A percentile compares a stretch with the other conserved stretches of the same genome.
These are phyloP conservation scores for Anser cygnoides DNA, from an alignment of 2,113 vertebrate species.

Conservation along the genomic window DNA sequence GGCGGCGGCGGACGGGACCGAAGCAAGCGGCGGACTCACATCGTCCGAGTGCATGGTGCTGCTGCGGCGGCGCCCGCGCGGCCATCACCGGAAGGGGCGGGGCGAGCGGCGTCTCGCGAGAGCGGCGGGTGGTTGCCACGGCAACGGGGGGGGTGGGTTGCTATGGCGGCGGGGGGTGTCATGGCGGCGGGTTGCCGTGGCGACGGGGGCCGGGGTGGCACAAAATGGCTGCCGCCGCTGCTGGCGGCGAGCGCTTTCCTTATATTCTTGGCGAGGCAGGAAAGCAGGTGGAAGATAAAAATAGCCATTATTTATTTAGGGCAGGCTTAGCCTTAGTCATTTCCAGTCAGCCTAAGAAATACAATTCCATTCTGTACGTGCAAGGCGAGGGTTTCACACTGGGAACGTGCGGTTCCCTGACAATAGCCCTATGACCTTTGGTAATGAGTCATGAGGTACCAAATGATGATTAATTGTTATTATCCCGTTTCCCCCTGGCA, in stretches of 20 bases:
- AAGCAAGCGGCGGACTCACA: neutral
- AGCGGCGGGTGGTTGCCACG: too few relatives aligned
- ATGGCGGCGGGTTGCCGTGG: too few relatives aligned
- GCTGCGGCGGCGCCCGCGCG: too few relatives aligned
- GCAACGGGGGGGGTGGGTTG: too few relatives aligned
- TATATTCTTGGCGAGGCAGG: neutral
- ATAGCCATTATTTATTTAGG: neutral
- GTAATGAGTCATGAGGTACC: neutral
- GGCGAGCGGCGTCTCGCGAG: neutral
- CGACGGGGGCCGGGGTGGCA: too few relatives aligned
- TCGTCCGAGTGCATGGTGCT: slow-evolving; percentile 60
- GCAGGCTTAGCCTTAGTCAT: neutral
- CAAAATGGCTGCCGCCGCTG: neutral
- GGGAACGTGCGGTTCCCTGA: neutral
- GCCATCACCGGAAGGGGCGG: neutral
- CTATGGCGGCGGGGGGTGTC: too few relatives aligned
- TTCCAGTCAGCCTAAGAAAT: neutral
- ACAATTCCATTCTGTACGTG: neutral
- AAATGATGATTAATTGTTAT: neutral
- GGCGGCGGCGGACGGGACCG: neutral
- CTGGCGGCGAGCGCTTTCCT: neutral
- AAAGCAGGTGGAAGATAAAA: slow-evolving; percentile 26
- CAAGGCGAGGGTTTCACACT: neutral
- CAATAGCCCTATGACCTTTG: neutral
- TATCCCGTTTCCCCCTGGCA: neutral